Base-by-base conservation (phyloP, 2,888 invertebrate species). In the Abrostola tripartita region DNA sequence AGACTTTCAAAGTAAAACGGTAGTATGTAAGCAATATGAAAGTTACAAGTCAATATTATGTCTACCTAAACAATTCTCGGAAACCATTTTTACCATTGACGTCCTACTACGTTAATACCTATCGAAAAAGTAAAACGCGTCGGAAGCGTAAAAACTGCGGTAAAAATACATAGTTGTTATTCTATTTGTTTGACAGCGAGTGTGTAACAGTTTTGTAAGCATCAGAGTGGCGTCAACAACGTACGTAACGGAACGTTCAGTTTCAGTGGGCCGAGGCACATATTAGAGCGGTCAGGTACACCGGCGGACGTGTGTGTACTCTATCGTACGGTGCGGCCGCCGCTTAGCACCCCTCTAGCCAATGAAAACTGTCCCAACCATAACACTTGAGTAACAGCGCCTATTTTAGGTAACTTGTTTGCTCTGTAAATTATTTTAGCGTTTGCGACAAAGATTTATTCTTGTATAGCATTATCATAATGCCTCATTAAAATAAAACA, bases 211-310 rank as follows among this genome's bases (percentile, higher is more conserved):
- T 62, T 53, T 49, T 6, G 35, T 40, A 53, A 51, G 56, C 42
- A 56, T 60, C 37, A 63, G n/a, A 58, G 41, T 41, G 38, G 6
- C 35, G 50, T 63, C 63, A 57, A 49, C 52, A 24, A 44, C 47
- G 50, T 42, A 11, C 51, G 24, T 24, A 24, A 24, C 24, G 24
- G 1, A 24, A 24, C 54, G 50, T 61, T 66, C 52, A 66, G 49
- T 49, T 65, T 52, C 60, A 56, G 49, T 11, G 47, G 44, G 12
- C 49, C 49, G 49, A 47, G 38, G 56, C 40, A 53, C 56, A 61
- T 51, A 59, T 55, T 56, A 51, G 50, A 52, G 49, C 49, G 49
- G 61, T 40, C 60, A 69, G 53, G 52, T 52, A 62, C 38, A 42
- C 55, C 7, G 57, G 41, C 14, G 35, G 35, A 37, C 41, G 54